These are phyloP conservation scores for Rafetus swinhoei DNA, from an alignment of 2,113 vertebrate genomes.

Conservation along the genomic window DNA sequence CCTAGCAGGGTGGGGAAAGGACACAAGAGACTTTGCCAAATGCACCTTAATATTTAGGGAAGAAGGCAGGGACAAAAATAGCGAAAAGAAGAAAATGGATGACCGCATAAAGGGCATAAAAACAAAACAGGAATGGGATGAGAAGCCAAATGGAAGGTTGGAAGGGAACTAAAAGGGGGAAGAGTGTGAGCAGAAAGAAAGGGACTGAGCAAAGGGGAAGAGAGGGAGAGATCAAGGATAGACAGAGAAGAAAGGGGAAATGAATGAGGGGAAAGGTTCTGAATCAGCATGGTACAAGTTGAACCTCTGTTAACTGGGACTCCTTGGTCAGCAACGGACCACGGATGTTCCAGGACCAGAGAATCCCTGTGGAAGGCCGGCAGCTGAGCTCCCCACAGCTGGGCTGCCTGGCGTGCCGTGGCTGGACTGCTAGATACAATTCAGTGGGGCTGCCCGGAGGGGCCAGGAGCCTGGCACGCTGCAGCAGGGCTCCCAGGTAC, in stretches of 20 bases:
- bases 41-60: fast-evolving
- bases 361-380: too few species aligned
- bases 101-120: neutral
- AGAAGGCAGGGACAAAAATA: neutral
- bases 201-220: neutral
- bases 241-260: neutral
- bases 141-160: neutral
- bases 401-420: too few species aligned
- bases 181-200: neutral
- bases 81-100: fast-evolving
- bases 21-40: neutral
- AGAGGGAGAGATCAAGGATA: neutral
- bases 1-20: too few species aligned
- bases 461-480: too few species aligned
- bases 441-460: too few species aligned
- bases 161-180: neutral
- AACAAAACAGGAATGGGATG: neutral
- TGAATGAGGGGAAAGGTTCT: neutral
- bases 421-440: too few species aligned
- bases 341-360: too few species aligned
- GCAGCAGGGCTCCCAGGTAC: too few species aligned
- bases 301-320: too few species aligned
- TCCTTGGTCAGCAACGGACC: too few species aligned
- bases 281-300: neutral
- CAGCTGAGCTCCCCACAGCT: too few species aligned